Percentiles rank a stretch among this genome's conserved stretches.
Conservation (phyloP, 2,797 vertebrate genomes). For the Diglossa cyanea region DNA sequence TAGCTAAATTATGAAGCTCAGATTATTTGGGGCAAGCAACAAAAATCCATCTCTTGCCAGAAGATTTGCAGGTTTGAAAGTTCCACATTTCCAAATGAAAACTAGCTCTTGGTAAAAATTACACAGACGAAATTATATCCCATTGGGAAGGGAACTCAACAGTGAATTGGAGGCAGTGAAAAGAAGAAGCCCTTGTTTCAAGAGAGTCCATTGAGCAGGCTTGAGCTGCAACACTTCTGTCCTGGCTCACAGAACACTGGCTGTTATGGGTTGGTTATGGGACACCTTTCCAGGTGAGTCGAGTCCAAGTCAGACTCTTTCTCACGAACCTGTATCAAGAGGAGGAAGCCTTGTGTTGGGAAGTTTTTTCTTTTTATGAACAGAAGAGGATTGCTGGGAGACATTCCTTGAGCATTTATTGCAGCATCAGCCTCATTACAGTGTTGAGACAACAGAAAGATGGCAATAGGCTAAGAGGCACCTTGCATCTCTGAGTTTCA, state of each 20-base stretch:
- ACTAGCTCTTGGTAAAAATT: background rate
- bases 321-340: background rate
- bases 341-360: background rate
- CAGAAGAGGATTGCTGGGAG: too few relatives aligned
- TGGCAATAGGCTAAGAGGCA: background rate
- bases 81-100: background rate
- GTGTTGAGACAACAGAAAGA: too few relatives aligned
- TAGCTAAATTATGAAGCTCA: background rate
- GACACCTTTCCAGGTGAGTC: accelerated
- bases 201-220: background rate
- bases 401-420: too few relatives aligned
- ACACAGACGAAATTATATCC: background rate
- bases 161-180: background rate
- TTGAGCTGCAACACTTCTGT: background rate
- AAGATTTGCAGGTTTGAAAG: background rate
- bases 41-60: background rate
- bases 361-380: too few relatives aligned
- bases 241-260: background rate
- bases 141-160: background rate
- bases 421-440: too few relatives aligned
- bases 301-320: accelerated
- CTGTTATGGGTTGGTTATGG: accelerated
- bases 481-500: background rate
- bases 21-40: background rate
- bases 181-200: background rate